A percentile compares a stretch with the other conserved stretches of the same genome.
Evolutionary conservation across 2,797 vertebrate species (phyloP).

Genomic region (Macropus fuliginosus): DNA sequence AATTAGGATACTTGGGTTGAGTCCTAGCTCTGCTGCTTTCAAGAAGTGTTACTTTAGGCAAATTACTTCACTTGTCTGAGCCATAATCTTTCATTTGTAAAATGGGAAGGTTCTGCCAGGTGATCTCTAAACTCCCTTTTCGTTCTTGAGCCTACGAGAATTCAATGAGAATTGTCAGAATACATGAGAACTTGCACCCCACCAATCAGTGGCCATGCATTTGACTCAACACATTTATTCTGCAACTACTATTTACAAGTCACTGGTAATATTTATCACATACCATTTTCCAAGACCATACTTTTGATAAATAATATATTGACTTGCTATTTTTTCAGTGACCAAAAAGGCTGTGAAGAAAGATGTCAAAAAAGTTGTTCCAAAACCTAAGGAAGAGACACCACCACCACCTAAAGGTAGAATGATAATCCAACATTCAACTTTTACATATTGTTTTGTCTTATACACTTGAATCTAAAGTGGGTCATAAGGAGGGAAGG

Average conservation of each 20-base stretch:
- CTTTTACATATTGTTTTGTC: constrained; percentile 68
- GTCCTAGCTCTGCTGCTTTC: neutral
- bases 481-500: neutral
- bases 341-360: constrained; percentile 85
- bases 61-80: neutral
- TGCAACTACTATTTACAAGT: neutral
- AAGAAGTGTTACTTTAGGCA: neutral
- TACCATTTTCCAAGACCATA: neutral
- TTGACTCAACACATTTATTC: neutral
- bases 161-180: neutral
- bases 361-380: constrained; percentile 82
- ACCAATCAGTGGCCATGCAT: neutral
- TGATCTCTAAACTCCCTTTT: neutral
- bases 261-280: neutral
- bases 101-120: neutral
- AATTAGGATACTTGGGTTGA: neutral
- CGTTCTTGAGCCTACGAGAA: neutral
- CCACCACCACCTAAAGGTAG: constrained; percentile 89
- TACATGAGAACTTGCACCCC: neutral
- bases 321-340: constrained; percentile 69
- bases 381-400: constrained; percentile 82
- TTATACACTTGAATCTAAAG: constrained; percentile 35
- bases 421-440: constrained; percentile 75
- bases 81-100: neutral
- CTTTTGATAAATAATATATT: constrained; percentile 34